Conservation (phyloP, 2,888 invertebrate genomes). For the Lysandra coridon region DNA sequence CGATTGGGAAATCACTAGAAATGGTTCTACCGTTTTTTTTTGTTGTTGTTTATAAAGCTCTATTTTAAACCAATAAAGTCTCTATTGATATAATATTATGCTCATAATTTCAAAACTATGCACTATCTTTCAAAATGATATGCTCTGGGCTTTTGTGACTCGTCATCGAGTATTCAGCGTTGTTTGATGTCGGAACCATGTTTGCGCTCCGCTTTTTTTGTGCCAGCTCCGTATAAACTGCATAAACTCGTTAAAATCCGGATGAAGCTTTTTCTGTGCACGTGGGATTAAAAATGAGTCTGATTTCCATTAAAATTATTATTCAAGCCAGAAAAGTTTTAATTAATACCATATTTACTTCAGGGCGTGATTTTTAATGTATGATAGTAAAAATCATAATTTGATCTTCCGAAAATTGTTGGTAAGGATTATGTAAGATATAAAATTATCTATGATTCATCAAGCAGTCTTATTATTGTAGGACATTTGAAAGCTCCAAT, state of each 20-base stretch:
- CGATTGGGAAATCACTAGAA: neutral
- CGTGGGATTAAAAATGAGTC: slow-evolving; percentile 19
- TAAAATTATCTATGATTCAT: too few relatives aligned
- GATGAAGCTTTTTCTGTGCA: slow-evolving; percentile 19
- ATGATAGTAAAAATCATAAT: too few relatives aligned
- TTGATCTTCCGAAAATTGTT: too few relatives aligned
- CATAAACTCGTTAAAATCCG: slow-evolving; percentile 40
- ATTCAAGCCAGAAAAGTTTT: neutral
- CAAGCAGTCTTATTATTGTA: neutral
- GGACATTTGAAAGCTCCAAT: neutral
- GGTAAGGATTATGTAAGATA: neutral
- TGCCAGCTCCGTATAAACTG: slow-evolving; percentile 46
- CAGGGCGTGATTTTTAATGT: too few relatives aligned
- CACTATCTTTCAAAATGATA: neutral
- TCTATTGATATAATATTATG: neutral
- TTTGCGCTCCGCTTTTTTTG: slow-evolving; percentile 64
- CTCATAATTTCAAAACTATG: neutral
- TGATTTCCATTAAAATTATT: slow-evolving; percentile 17
- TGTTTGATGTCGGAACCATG: slow-evolving; percentile 60
- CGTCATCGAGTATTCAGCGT: slow-evolving; percentile 55
- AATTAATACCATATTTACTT: neutral
- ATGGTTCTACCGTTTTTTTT: neutral
- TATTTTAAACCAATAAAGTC: neutral
- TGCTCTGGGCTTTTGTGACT: slow-evolving; percentile 47
- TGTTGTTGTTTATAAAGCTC: neutral